A percentile compares a stretch with the other conserved stretches of the same genome.
These are phyloP conservation scores for Scaeva pyrastri DNA, from an alignment of 2,888 invertebrate species.

Conservation along the genomic window DNA sequence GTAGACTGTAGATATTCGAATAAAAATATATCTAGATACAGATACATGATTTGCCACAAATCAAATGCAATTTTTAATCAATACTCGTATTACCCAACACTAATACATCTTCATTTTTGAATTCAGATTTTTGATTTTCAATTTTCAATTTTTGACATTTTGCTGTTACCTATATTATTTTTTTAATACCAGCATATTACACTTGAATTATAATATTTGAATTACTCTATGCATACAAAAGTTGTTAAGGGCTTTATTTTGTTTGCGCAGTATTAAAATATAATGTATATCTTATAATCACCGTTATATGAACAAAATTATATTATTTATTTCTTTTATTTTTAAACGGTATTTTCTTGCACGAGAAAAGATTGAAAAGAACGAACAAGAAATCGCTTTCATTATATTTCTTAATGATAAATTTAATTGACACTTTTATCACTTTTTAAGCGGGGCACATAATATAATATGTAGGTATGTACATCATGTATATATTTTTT, in stretches of 20 bases:
- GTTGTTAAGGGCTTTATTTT: constrained; percentile 9
- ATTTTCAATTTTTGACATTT: background rate
- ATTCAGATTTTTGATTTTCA: no score
- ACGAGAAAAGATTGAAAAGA: constrained; percentile 12
- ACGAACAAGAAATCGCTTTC: background rate
- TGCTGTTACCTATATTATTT: constrained; percentile 1
- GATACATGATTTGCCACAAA: constrained; percentile 1
- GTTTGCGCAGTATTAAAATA: background rate
- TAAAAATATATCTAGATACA: background rate
- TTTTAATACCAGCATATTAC: background rate
- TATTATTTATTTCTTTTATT: background rate
- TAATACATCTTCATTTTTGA: background rate
- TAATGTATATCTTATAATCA: background rate
- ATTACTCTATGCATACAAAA: constrained; percentile 39
- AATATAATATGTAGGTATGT: background rate
- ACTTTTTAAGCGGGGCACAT: constrained; percentile 40
- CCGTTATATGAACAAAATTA: background rate
- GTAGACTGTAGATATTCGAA: background rate
- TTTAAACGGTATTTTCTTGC: background rate
- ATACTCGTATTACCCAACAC: constrained; percentile 13
- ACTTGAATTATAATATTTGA: constrained; percentile 14
- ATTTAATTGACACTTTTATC: constrained; percentile 52
- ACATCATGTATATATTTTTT: background rate
- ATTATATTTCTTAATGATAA: constrained; percentile 25
- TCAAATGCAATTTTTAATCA: constrained; percentile 1